phyloP scores from a whole-genome alignment of 2,888 invertebrate species.

The Chesias legatella region DNA sequence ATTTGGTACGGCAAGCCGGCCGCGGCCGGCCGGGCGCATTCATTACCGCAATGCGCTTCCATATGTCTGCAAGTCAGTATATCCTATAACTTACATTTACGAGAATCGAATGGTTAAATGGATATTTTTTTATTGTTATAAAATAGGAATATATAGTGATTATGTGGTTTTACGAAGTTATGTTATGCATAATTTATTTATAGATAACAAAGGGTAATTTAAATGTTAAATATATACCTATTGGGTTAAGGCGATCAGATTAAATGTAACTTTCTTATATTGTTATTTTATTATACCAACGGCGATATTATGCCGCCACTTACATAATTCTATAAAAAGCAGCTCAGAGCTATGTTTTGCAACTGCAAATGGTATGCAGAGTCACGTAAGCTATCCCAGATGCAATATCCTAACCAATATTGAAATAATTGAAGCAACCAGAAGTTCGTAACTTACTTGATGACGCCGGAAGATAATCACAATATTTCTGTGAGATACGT shows the following conservation, averaged over 20 bases:
- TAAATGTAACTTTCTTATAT: slow-evolving; percentile 2
- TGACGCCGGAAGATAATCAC: slow-evolving; percentile 8
- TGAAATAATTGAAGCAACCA: slow-evolving; percentile 11
- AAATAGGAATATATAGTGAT: too few species aligned
- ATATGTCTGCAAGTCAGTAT: slow-evolving; percentile 25
- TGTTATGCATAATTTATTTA: slow-evolving; percentile 5
- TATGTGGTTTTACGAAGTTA: too few species aligned
- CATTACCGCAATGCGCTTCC: slow-evolving; percentile 54
- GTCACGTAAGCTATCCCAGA: slow-evolving; percentile 20
- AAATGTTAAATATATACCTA: background rate
- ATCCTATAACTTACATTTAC: too few species aligned
- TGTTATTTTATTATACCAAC: slow-evolving; percentile 12
- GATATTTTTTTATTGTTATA: too few species aligned
- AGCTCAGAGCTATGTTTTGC: slow-evolving; percentile 6
- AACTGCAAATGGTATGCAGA: slow-evolving; percentile 15
- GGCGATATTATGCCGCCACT: slow-evolving; percentile 9
- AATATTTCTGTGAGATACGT: background rate
- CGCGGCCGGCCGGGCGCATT: slow-evolving; percentile 38
- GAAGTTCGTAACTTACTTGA: slow-evolving; percentile 12
- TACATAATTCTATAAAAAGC: slow-evolving; percentile 11
- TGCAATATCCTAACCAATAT: slow-evolving; percentile 19
- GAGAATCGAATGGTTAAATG: too few species aligned
- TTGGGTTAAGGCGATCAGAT: background rate
- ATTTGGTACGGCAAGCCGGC: slow-evolving; percentile 14
- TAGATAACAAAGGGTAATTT: background rate